Base-by-base conservation (phyloP, 1,140 invertebrate species). In the Propsilocerus akamusi region DNA sequence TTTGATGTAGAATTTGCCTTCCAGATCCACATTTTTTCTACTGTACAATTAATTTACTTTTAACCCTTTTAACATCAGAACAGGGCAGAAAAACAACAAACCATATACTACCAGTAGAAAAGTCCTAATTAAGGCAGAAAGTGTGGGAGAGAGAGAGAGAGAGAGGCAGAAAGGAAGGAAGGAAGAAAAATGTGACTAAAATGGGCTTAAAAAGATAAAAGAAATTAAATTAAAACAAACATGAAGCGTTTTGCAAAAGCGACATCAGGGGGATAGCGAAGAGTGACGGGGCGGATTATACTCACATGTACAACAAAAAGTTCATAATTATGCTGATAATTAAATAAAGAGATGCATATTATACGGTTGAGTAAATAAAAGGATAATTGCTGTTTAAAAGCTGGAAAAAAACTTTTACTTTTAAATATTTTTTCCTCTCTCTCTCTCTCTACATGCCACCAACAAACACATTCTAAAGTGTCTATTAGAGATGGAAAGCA, bases 321-420 rank as follows among this genome's bases (percentile, higher is more conserved):
- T 41, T 41, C 34, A 20, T 41, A 41, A 41, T 41, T 41, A 41
- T 41, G 17, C 14, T 41, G 6, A 20, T 41, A 41, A 41, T 41
- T 41, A 41, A 41, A 41, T 41, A 41, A 41, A 41, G 34, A 41
- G 34, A 41, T 41, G 34, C 34, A 41, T 20, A 41, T 41, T 41
- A 41, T 41, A 41, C 22, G 34, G 34, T 41, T 41, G 34, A 41
- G 34, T 41, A 41, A 41, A 41, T 41, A 41, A 30, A 30, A n/a
- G 2, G 12, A 41, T 41, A 41, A 41, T 41, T 41, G 34, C 14
- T 41, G 34, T 41, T 41, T 41, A 41, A 41, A 41, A 41, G 34
- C 34, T 41, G 34, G 34, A 41, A 41, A 30, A 30, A 41, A 41
- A 41, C 14, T 20, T 41, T 41, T 41, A 20, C 14, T 20, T 41